A percentile compares a stretch with the other conserved stretches of the same genome.
phyloP scores from a whole-genome alignment of 1,140 invertebrate genomes.

The Achatina immaculata region DNA sequence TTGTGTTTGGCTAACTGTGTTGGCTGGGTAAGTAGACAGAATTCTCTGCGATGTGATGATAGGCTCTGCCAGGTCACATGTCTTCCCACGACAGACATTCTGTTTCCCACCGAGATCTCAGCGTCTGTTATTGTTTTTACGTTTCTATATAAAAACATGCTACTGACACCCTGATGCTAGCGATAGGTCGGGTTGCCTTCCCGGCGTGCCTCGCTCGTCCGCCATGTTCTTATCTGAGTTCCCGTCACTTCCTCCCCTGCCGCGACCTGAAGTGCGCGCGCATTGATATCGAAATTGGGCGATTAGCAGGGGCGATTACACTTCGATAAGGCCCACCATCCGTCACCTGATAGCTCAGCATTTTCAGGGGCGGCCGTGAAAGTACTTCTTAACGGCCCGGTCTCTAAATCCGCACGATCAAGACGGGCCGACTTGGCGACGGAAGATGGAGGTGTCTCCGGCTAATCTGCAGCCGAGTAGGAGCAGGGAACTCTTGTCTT shows the following conservation, averaged over 20 bases:
- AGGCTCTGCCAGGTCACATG: slow-evolving; percentile 6
- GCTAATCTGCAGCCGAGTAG: background rate
- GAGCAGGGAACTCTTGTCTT: slow-evolving; percentile 2
- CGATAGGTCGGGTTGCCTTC: slow-evolving; percentile 29
- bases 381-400: background rate
- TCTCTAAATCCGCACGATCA: background rate
- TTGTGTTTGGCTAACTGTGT: background rate
- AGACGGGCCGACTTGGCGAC: background rate
- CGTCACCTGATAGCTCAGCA: slow-evolving; percentile 29
- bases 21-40: background rate
- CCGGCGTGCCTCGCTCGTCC: slow-evolving; percentile 19
- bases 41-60: slow-evolving; percentile 13
- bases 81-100: slow-evolving; percentile 6
- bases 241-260: slow-evolving; percentile 36
- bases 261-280: slow-evolving; percentile 17
- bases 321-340: slow-evolving; percentile 30
- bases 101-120: slow-evolving; percentile 6
- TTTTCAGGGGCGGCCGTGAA: background rate
- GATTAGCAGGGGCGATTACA: slow-evolving; percentile 37
- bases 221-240: slow-evolving; percentile 33
- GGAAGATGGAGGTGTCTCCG: background rate
- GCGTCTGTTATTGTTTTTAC: slow-evolving; percentile 28
- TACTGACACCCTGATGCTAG: slow-evolving; percentile 28
- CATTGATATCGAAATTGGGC: slow-evolving; percentile 34
- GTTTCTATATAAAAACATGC: slow-evolving; percentile 33